These are phyloP conservation scores for Calcarius lapponicus DNA, from an alignment of 2,797 vertebrate species.

Conservation along the genomic window DNA sequence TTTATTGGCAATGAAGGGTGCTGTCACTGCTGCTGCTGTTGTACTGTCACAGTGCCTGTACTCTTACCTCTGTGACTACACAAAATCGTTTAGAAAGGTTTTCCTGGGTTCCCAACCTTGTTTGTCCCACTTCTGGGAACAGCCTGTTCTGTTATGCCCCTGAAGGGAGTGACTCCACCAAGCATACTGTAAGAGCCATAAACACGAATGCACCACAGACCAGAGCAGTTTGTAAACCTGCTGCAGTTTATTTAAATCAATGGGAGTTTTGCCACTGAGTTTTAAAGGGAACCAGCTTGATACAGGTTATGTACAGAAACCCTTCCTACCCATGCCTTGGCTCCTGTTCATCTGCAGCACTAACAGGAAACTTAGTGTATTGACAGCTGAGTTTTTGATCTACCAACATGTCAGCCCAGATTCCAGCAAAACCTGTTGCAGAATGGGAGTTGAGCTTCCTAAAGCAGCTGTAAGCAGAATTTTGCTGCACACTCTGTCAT, in stretches of 20 bases:
- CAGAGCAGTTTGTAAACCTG: background rate
- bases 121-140: background rate
- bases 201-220: background rate
- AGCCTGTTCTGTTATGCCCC: background rate
- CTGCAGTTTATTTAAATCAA: background rate
- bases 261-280: background rate
- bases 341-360: background rate
- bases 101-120: background rate
- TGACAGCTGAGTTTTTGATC: background rate
- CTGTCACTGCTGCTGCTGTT: background rate
- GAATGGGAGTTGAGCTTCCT: background rate
- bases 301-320: background rate
- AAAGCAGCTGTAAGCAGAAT: background rate
- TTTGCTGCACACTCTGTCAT: background rate
- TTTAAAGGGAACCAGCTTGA: background rate
- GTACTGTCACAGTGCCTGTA: background rate
- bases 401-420: fast-evolving
- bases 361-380: background rate
- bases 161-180: background rate
- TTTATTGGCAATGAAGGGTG: background rate
- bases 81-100: fast-evolving
- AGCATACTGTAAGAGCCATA: fast-evolving
- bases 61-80: background rate
- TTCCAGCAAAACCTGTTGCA: background rate
- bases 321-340: background rate